phyloP scores from a whole-genome alignment of 2,888 invertebrate species.

The Anthophora plumipes region DNA sequence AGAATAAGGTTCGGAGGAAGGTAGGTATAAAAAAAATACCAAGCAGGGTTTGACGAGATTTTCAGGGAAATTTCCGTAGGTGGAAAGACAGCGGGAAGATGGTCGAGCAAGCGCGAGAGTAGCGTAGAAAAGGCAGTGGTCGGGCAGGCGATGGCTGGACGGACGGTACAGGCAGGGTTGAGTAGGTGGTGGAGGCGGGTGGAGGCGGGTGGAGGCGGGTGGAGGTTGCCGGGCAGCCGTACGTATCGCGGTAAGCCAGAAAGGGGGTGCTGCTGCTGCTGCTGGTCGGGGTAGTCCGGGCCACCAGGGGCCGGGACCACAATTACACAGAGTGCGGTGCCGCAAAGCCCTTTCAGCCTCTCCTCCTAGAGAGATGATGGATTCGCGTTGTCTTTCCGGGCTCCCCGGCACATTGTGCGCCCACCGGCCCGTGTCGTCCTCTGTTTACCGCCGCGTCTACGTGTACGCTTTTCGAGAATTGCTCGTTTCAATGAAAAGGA shows the following conservation, averaged over 20 bases:
- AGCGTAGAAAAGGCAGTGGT: background rate
- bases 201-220: slow-evolving; percentile 19
- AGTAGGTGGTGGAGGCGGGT: slow-evolving; percentile 38
- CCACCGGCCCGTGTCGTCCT: slow-evolving; percentile 64
- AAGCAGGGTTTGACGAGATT: too few relatives aligned
- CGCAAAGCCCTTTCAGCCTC: slow-evolving; percentile 77
- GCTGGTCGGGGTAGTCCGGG: slow-evolving; percentile 70
- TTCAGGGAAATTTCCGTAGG: background rate
- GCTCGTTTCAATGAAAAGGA: slow-evolving; percentile 61
- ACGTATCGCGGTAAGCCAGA: slow-evolving; percentile 57
- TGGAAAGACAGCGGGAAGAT: background rate
- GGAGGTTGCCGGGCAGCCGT: slow-evolving; percentile 52
- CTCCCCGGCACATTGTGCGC: slow-evolving; percentile 72
- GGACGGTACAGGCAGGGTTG: slow-evolving; percentile 38
- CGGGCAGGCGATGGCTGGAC: background rate
- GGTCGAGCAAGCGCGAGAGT: background rate
- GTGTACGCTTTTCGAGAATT: slow-evolving; percentile 60
- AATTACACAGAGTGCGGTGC: slow-evolving; percentile 76
- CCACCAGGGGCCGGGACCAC: slow-evolving; percentile 78
- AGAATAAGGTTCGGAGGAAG: too few relatives aligned
- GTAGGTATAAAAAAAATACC: too few relatives aligned
- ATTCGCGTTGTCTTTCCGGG: slow-evolving; percentile 76
- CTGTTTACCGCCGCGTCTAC: slow-evolving; percentile 58
- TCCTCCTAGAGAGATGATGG: slow-evolving; percentile 76
- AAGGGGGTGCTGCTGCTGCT: slow-evolving; percentile 52